Evolutionary conservation across 1,140 invertebrate species (phyloP), one percentile per base, ranked within the genome.

Genomic region (Marisa cornuarietis): DNA sequence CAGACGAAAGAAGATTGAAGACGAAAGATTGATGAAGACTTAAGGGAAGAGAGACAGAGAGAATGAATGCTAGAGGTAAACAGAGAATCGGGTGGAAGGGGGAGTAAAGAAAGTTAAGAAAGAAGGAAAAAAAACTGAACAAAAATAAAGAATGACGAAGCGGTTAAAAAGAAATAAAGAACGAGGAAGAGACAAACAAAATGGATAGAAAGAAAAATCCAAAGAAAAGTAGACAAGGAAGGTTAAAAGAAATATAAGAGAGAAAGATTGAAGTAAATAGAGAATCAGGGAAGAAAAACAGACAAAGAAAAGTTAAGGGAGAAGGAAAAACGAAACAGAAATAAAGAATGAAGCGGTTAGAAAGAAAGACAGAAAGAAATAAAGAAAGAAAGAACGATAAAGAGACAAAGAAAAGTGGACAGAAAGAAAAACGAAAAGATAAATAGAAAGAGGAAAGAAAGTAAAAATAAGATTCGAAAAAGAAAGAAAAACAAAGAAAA

Each of bases 41-140:
- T n/a, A 68, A n/a, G n/a, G 62, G n/a, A n/a, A 63, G 62, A 63
- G 62, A 63, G 62, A 63, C 18, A 63, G 62, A 63, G 62, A 63
- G 62, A 3, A n/a, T 20, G 62, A 63, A n/a, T 20, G 62, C 18
- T 18, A 63, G 62, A 63, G 62, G n/a, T 18, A 63, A n/a, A 63
- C 18, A 63, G 18, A n/a, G 62, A 63, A n/a, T 20, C n/a, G 7
- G 18, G 62, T 0, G 62, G 1, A 4, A 18, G 7, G 7, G 7
- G n/a, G 62, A 20, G 7, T 3, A 7, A 63, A 63, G 62, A 63
- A 18, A 63, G 18, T n/a, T 20, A 18, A n/a, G 62, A 63, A 4
- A n/a, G n/a, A 18, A 20, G 18, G 18, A 18, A 63, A 63, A 63
- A 18, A 63, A 63, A 63, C 2, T 63, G 7, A 63, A 63, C 2